Conservation (phyloP, 2,797 vertebrate species). For the Chaenodraco wilsoni region DNA sequence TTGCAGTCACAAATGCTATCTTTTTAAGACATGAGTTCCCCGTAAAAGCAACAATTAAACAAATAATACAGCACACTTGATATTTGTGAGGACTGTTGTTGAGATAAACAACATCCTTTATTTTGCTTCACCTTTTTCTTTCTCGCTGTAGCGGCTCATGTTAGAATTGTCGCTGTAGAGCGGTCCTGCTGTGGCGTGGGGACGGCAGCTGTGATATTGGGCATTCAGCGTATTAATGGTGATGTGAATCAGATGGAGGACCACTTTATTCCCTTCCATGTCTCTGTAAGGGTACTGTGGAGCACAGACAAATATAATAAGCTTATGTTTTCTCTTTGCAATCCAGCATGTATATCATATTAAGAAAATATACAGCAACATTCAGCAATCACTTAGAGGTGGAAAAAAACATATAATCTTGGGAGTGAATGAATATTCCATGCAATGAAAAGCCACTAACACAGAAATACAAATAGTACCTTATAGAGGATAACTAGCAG, state of each 20-base stretch:
- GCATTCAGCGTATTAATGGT: constrained; percentile 98
- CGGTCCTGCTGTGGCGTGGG: constrained; percentile 94
- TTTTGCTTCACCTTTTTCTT: constrained; percentile 91
- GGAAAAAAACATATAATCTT: neutral
- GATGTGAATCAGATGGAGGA: constrained; percentile 97
- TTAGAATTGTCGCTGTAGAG: constrained; percentile 99
- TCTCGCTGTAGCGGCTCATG: constrained; percentile 98
- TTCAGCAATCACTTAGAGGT: neutral
- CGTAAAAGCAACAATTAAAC: neutral
- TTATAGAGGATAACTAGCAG: constrained; percentile 98
- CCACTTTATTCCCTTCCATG: constrained; percentile 96
- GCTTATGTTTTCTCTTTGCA: neutral
- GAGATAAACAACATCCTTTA: constrained; percentile 1
- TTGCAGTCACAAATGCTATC: neutral
- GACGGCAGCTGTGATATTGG: constrained; percentile 99
- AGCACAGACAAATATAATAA: constrained; percentile 8
- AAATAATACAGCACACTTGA: neutral
- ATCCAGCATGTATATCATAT: neutral
- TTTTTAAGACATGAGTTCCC: neutral
- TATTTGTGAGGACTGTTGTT: neutral
- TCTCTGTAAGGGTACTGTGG: constrained; percentile 98
- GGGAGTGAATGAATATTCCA: neutral
- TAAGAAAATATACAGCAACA: neutral
- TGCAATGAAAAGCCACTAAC: neutral
- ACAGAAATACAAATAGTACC: constrained; percentile 76